phyloP scores from a whole-genome alignment of 1,140 invertebrate species.

The Ceratosolen fusciceps region DNA sequence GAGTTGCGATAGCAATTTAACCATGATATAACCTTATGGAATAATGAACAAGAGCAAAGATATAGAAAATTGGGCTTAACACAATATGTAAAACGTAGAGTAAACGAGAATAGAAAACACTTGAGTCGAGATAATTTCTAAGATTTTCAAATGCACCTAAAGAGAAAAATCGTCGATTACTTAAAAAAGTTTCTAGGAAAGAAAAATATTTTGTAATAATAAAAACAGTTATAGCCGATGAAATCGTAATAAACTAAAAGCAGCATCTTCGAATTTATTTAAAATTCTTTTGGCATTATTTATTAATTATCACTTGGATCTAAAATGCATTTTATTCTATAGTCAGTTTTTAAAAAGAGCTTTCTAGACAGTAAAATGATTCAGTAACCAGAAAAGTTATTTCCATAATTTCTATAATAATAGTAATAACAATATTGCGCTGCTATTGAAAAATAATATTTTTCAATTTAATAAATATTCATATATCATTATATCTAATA shows the following conservation, averaged over 20 bases:
- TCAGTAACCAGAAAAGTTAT: no score
- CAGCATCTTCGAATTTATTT: no score
- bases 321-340: no score
- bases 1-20: neutral
- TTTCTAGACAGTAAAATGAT: no score
- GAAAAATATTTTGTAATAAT: neutral
- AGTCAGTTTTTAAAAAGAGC: no score
- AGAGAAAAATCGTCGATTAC: conserved; percentile 48
- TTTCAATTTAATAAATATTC: no score
- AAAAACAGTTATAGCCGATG: neutral
- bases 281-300: no score
- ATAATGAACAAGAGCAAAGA: neutral
- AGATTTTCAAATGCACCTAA: conserved; percentile 32
- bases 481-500: no score
- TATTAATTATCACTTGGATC: no score
- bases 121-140: conserved; percentile 56
- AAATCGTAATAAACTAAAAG: neutral
- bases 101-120: conserved; percentile 56
- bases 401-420: no score
- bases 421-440: no score
- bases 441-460: no score
- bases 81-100: conserved; percentile 50
- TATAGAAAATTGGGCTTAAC: neutral
- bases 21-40: neutral
- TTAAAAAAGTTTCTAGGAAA: conserved; percentile 43